phyloP scores from a whole-genome alignment of 1,140 invertebrate genomes.

The Zaprionus lachaisei region DNA sequence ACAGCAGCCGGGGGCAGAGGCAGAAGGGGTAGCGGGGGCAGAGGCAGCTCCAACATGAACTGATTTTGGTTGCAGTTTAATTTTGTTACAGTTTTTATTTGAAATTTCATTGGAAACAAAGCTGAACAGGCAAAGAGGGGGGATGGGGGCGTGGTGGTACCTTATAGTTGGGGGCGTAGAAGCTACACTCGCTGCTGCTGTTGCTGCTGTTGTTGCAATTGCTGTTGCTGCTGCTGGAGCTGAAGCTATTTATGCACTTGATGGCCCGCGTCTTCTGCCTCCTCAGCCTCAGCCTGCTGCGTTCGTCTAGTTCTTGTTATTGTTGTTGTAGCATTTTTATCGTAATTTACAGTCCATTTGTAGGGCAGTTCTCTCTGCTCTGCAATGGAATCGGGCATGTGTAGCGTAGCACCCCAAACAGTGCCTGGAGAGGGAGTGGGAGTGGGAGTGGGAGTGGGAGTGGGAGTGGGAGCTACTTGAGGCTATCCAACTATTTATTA shows the following conservation, averaged over 20 bases:
- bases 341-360: constrained; percentile 34
- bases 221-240: constrained; percentile 21
- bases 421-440: not conserved
- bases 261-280: constrained; percentile 16
- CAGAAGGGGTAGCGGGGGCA: no score
- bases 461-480: constrained; percentile 1
- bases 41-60: not conserved
- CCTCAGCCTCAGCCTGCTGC: not conserved
- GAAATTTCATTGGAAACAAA: constrained; percentile 39
- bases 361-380: constrained; percentile 10
- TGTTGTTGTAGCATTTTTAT: constrained; percentile 14
- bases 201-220: not conserved
- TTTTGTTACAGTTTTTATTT: constrained; percentile 29
- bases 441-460: not conserved
- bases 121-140: not conserved
- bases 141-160: not conserved
- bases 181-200: constrained; percentile 7
- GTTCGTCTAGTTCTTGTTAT: not conserved
- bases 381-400: constrained; percentile 4
- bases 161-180: not conserved
- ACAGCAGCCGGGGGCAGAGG: not conserved
- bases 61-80: constrained; percentile 16
- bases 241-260: constrained; percentile 43
- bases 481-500: not conserved
- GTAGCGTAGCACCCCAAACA: not conserved